These are phyloP conservation scores for Okamejei kenojei DNA, from an alignment of 2,797 vertebrate species.

Conservation along the genomic window DNA sequence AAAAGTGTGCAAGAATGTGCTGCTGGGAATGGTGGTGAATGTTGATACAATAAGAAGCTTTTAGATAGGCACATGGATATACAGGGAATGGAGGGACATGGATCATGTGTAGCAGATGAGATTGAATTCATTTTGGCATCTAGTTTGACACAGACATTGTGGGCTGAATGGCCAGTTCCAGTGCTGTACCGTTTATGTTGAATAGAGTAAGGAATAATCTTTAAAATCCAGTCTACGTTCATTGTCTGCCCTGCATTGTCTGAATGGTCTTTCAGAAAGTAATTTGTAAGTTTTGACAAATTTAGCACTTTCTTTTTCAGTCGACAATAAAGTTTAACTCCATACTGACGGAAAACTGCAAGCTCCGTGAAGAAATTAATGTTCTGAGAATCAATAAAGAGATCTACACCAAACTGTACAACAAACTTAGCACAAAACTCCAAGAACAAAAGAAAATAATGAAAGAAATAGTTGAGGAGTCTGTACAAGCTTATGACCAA, in stretches of 20 bases:
- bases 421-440: slow-evolving; percentile 45
- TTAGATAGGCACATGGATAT: too few species aligned
- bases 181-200: too few species aligned
- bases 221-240: not conserved
- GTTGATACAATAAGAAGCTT: too few species aligned
- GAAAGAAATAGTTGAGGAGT: slow-evolving; percentile 43
- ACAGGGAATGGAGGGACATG: too few species aligned
- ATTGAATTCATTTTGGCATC: too few species aligned
- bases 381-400: slow-evolving; percentile 49
- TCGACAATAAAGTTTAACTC: slow-evolving; percentile 47
- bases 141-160: too few species aligned
- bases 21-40: too few species aligned
- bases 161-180: too few species aligned
- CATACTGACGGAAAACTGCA: slow-evolving; percentile 47
- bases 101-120: too few species aligned
- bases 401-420: slow-evolving; percentile 44
- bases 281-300: too few species aligned
- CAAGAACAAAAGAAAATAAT: slow-evolving; percentile 46
- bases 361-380: slow-evolving; percentile 50
- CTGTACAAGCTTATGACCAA: slow-evolving; percentile 47
- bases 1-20: not conserved
- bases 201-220: not conserved
- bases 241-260: not conserved
- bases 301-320: slow-evolving; percentile 43
- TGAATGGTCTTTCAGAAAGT: not conserved